Evolutionary conservation across 2,888 invertebrate species (phyloP).

Genomic region (Hyposoter dolosus): DNA sequence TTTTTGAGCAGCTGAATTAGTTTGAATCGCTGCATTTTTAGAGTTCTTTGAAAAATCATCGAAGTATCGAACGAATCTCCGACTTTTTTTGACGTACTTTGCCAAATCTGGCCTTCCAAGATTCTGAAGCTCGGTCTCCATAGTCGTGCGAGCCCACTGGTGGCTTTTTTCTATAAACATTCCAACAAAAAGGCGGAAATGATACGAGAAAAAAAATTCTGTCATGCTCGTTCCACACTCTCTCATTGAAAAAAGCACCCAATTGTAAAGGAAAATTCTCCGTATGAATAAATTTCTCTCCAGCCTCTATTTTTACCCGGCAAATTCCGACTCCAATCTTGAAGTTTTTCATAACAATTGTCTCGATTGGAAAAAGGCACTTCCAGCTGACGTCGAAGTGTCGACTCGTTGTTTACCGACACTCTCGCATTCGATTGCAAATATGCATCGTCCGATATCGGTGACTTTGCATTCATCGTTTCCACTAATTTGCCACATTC

Average conservation of each 20-base stretch:
- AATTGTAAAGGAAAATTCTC: not conserved
- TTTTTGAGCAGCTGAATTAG: not conserved
- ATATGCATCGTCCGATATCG: conserved; percentile 47
- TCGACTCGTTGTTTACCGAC: conserved; percentile 46
- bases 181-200: not conserved
- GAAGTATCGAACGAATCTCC: conserved; percentile 50
- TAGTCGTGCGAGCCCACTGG: conserved; percentile 61
- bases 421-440: conserved; percentile 19
- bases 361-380: conserved; percentile 56
- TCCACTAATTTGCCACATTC: conserved; percentile 74
- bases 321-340: conserved; percentile 72
- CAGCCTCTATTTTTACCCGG: conserved; percentile 66
- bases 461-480: conserved; percentile 63
- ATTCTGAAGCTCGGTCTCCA: conserved; percentile 70
- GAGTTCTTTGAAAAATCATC: conserved; percentile 27
- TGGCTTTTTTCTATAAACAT: conserved; percentile 40
- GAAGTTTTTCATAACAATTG: conserved; percentile 71
- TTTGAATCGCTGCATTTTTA: conserved; percentile 14
- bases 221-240: not conserved
- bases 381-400: conserved; percentile 49
- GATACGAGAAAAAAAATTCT: not conserved
- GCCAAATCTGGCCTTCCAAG: conserved; percentile 75
- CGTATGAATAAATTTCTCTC: not conserved
- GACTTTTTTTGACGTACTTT: conserved; percentile 70
- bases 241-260: not conserved